Base-by-base conservation (phyloP, 2,888 invertebrate genomes). In the Drosophila testacea region DNA sequence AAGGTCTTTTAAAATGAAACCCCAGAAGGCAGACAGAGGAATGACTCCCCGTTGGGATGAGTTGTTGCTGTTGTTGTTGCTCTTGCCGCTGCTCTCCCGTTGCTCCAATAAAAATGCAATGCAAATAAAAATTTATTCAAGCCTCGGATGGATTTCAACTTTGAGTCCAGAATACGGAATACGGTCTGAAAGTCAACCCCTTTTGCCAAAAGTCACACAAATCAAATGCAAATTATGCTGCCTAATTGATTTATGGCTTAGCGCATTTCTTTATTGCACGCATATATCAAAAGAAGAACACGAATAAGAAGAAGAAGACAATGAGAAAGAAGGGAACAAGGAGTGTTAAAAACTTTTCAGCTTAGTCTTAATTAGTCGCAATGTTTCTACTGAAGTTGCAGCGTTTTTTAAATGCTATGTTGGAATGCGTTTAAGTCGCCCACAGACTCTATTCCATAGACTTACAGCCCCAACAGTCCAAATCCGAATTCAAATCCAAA, bases 151-250 rank as follows among this genome's bases (percentile, higher is more conserved):
- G 56, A 55, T 56, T 62, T 69, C 50, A 55, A 39, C 39, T 46
- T 44, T 22, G 57, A 38, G 30, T 57, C 16, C 44, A 46, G 59
- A 39, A 27, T 32, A 30, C 30, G 9, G 27, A 27, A 44, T 32
- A 22, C 48, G 22, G 42, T 59, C 41, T 38, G 39, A 47, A n/a
- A 47, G 47, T 22, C 48, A 57, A 57, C 61, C 57, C 28, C 55
- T 54, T 51, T 48, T 50, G 67, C 79, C 52, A 60, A 75, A 70
- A 75, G 70, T 34, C 68, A 60, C 85, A 87, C 85, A 86, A 89
- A 89, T 84, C 88, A 89, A 80, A 86, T 89, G 89, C 85, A 86
- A 89, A 86, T 86, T 89, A 87, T 82, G 85, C 77, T 74, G 73
- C 78, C 64, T 86, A 86, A 86, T 86, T 86, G 89, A 86, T 86